Base-by-base conservation (phyloP, 37 sponge, comb jelly and placozoan species). In the Chondrosia reniformis region DNA sequence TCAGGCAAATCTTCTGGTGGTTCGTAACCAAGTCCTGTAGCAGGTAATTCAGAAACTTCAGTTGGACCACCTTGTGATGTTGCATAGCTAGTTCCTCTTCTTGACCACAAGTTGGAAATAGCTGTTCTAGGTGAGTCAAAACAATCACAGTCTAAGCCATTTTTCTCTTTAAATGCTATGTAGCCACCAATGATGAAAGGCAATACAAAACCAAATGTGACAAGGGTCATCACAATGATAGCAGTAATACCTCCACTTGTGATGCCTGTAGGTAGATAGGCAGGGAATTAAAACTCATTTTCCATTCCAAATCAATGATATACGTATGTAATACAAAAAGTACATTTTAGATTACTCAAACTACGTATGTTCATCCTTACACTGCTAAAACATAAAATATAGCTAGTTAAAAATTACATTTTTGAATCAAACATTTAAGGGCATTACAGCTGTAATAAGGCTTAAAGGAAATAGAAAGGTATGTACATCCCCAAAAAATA, bases 221-320 rank as follows among this genome's bases (percentile, higher is more conserved):
- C 12, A 41, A 69, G 22, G 22, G 44, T 44, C n/a, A 69, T 25
- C 1, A 69, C 72, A 69, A 69, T 1, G 43, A 69, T 69, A 34
- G 72, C 72, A 21, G 72, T 69, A n/a, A 69, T 69, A 7, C 72
- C 72, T 4, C 72, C 72, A 39, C 44, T 41, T 24, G 24, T 59
- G 61, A 59, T 59, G n/a, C 30, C 61, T 59, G 52, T 15, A 49
- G n/a, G n/a, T 49, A 15, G 52, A 49, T 19, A 49, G 52, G 52
- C 15, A 10, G 15, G 15, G 52, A 49, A 15, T 10, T 49, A 10
- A 49, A 49, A 19, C 15, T 49, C 52, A 49, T 15, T 49, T 49
- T n/a, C n/a, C 52, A 49, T 49, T 49, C 15, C 52, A 49, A 49
- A 49, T 15, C 15, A 49, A 10, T 19, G 52, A 19, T 49, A 15